Evolutionary conservation across 2,113 vertebrate genomes (phyloP), one percentile per base, ranked within the genome.

Genomic region (Ursus arctos): DNA sequence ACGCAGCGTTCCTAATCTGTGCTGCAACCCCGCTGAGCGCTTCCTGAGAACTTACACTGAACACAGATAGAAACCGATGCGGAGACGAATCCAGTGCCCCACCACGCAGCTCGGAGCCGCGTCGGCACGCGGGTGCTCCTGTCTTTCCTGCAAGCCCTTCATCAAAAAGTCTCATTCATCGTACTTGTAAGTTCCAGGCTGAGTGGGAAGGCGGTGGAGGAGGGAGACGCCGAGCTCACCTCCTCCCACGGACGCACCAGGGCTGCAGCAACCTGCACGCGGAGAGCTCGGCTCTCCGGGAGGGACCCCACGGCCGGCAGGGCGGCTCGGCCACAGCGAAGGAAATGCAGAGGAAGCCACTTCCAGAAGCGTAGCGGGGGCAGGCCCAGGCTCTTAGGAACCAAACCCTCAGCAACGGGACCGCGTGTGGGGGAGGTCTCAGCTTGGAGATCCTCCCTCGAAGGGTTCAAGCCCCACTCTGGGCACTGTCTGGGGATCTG

Each of bases 71-170:
- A 82, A 15, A 59, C 22, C 9, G 14, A 40, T 3, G 4, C 15
- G 15, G 14, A 72, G 36, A 72, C 22, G 13, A 7, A 10, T 7
- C 33, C 55, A 28, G 24, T 7, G 22, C 57, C 36, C 49, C n/a
- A 3, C 11, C 13, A 26, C n/a, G 9, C 22, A 28, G 55, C 71
- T 40, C 7, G 18, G 24, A 18, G 24, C 16, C 28, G 24, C 28
- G 47, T 9, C 16, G 9, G 2, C 7, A 1, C 2, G 21, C 2
- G 7, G 14, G 4, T 18, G 80, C 36, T 5, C 3, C 15, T 7
- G 7, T 28, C 57, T 61, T 63, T 7, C 36, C 26, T 12, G 4
- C 40, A 15, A 3, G 21, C 22, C 15, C 26, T 14, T 82, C 53
- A 8, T 24, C 1, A 9, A 40, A 61, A 83, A 31, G 8, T 16